Base-by-base conservation (phyloP, 1,140 invertebrate genomes). In the Cydia strobilella region DNA sequence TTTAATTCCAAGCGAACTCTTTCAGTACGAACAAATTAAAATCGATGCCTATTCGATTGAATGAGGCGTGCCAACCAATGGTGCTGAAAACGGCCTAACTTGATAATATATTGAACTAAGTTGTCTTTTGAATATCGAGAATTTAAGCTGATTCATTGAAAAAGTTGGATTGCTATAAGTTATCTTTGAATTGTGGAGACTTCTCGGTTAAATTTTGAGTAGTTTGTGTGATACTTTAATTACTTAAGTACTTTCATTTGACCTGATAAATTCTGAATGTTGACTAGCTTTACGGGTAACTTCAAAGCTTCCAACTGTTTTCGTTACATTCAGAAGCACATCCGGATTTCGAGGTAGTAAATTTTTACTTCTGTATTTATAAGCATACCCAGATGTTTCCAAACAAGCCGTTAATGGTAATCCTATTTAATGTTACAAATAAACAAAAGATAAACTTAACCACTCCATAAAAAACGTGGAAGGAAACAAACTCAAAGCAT, bases 81-180 rank as follows among this genome's bases (percentile, higher is more conserved):
- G 76, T 54, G 78, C 74, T 77, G 78, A 81, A 81, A 81, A 79
- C 78, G 76, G 80, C 65, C 76, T 74, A 78, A 81, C 76, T 77
- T 79, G 18, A 82, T 78, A 80, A 82, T 77, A 73, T 79, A 79
- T 79, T 42, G 65, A n/a, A 35, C 27, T 18, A 35, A 69, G 31
- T 69, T 69, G 31, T 69, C 65, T 69, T n/a, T 66, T 7, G 65
- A 35, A 69, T 59, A 59, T 69, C 65, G 27, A 39, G 10, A 59
- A 59, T 59, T 59, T 77, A 75, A 76, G 76, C 74, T 75, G 62
- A 69, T 66, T 62, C 75, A 80, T 80, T 80, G 79, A 77, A 77
- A 80, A 80, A 80, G 74, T 80, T 80, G 72, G 75, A 80, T 79
- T 66, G 77, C 73, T 74, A 74, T 80, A 77, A 80, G 76, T 74